phyloP scores from a whole-genome alignment of 1,140 invertebrate species.

The Eumeta japonica region DNA sequence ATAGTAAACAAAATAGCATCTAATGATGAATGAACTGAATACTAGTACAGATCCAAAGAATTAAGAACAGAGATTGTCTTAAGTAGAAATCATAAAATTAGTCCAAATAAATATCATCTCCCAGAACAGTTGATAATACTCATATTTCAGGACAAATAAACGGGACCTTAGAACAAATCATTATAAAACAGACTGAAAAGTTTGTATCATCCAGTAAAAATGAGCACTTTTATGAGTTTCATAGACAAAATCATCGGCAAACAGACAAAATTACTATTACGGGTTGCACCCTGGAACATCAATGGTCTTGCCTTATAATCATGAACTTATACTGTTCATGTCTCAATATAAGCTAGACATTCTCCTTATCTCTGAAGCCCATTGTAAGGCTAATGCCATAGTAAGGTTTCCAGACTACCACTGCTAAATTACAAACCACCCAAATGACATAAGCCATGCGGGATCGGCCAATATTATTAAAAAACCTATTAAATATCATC shows the following conservation, averaged over 20 bases:
- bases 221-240: conserved; percentile 11
- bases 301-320: conserved; percentile 2
- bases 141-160: no score
- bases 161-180: no score
- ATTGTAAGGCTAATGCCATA: background rate
- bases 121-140: no score
- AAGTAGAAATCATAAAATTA: no score
- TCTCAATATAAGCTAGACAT: background rate
- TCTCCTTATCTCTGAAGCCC: conserved; percentile 5
- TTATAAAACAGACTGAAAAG: conserved; percentile 9
- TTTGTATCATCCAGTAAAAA: conserved; percentile 8
- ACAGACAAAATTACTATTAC: conserved; percentile 11
- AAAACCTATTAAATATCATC: conserved; percentile 9
- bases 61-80: no score
- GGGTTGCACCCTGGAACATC: conserved; percentile 5
- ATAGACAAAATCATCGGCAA: conserved; percentile 10
- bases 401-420: background rate
- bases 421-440: conserved; percentile 11
- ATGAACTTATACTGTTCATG: background rate
- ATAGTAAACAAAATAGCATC: no score
- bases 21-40: no score
- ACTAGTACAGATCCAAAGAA: no score
- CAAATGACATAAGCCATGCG: conserved; percentile 12
- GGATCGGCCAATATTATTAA: conserved; percentile 12
- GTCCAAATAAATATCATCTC: no score